Percentiles rank a stretch among this genome's conserved stretches.
Conservation (phyloP, 2,888 invertebrate species). For the Leptopilina syphax region DNA sequence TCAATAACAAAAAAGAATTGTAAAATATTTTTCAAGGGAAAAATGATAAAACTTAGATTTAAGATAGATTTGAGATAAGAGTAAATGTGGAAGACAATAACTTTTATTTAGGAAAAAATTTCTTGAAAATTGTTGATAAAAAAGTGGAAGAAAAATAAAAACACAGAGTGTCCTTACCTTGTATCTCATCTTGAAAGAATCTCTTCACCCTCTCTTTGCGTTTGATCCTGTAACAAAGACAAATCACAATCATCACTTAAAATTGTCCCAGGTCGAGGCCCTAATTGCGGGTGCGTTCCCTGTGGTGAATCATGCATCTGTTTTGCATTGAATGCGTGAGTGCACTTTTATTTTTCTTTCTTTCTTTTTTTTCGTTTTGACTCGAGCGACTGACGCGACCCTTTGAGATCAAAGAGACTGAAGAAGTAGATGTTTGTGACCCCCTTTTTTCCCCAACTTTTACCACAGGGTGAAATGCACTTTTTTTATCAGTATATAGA, state of each 20-base stretch:
- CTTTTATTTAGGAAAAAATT: too few relatives aligned
- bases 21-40: too few relatives aligned
- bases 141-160: neutral
- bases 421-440: constrained; percentile 47
- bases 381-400: constrained; percentile 51
- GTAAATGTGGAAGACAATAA: too few relatives aligned
- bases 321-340: constrained; percentile 61
- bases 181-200: constrained; percentile 66
- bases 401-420: constrained; percentile 53
- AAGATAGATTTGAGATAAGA: too few relatives aligned
- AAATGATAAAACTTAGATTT: too few relatives aligned
- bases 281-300: constrained; percentile 54
- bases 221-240: constrained; percentile 62
- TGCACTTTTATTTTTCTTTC: constrained; percentile 52
- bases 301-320: constrained; percentile 57
- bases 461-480: neutral
- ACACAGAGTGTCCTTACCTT: constrained; percentile 63
- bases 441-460: neutral
- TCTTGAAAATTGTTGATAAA: too few relatives aligned
- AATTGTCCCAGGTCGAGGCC: constrained; percentile 44
- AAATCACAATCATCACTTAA: constrained; percentile 52
- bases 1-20: too few relatives aligned
- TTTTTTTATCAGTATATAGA: neutral
- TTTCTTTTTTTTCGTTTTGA: constrained; percentile 48
- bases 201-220: constrained; percentile 41